Conservation (phyloP, 2,113 vertebrate genomes). For the Copsychus sechellarum region DNA sequence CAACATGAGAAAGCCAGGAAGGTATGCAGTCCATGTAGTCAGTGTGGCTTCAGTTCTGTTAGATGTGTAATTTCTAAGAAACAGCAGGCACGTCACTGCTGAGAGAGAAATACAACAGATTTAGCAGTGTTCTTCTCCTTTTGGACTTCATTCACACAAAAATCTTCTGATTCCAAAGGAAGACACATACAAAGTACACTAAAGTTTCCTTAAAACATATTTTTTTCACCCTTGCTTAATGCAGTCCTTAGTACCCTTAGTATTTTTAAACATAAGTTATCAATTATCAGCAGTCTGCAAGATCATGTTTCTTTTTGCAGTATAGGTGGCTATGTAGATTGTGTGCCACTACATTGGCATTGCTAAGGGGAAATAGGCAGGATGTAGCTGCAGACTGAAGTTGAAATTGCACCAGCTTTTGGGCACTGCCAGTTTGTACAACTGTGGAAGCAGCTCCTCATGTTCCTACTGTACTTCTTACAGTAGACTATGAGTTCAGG, state of each 20-base stretch:
- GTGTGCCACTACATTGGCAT: neutral
- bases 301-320: neutral
- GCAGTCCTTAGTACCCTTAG: neutral
- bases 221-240: neutral
- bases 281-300: neutral
- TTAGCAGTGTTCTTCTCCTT: neutral
- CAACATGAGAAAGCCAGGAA: constrained; percentile 28
- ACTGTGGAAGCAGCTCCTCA: neutral
- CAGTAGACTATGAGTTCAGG: neutral
- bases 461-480: neutral
- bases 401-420: neutral
- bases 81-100: neutral
- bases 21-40: neutral
- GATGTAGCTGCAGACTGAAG: neutral
- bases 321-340: neutral
- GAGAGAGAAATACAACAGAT: neutral
- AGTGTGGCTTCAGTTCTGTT: neutral
- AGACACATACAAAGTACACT: neutral
- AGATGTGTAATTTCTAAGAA: neutral
- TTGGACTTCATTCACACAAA: neutral
- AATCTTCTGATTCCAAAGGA: neutral
- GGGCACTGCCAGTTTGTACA: neutral
- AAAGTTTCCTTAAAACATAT: neutral
- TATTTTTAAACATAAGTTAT: neutral
- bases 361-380: neutral